Percentiles rank a stretch among this genome's conserved stretches.
Evolutionary conservation across 2,888 invertebrate genomes (phyloP).

Genomic region (Lomographa bimaculata): DNA sequence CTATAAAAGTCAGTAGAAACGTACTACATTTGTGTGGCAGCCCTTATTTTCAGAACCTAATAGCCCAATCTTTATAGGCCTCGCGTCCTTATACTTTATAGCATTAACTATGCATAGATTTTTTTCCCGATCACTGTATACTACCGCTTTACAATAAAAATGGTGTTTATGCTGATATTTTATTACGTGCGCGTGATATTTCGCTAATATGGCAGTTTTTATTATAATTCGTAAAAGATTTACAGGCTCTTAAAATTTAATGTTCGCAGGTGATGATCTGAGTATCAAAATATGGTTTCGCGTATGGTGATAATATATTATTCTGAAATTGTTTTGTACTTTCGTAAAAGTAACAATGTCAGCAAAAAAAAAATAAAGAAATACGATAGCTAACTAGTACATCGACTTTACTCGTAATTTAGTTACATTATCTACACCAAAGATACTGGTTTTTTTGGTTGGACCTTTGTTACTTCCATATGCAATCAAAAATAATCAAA

Average conservation of each 20-base stretch:
- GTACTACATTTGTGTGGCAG: constrained; percentile 76
- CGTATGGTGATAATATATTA: too few relatives aligned
- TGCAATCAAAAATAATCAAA: too few relatives aligned
- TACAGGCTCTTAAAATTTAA: constrained; percentile 37
- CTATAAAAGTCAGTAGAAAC: constrained; percentile 79
- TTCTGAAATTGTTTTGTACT: too few relatives aligned
- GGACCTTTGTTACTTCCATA: too few relatives aligned
- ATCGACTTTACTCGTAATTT: too few relatives aligned
- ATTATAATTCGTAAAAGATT: constrained; percentile 69
- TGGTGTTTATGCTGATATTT: constrained; percentile 64
- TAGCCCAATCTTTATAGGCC: constrained; percentile 72
- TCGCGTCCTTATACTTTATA: constrained; percentile 69
- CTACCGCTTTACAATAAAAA: constrained; percentile 66
- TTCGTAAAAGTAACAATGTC: too few relatives aligned
- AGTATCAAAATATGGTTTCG: constrained; percentile 11
- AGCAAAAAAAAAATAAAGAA: too few relatives aligned
- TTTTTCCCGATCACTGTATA: constrained; percentile 71
- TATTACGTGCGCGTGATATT: constrained; percentile 68
- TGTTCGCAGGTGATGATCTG: constrained; percentile 22
- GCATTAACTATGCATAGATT: constrained; percentile 68
- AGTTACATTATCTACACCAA: too few relatives aligned
- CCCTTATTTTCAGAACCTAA: constrained; percentile 79
- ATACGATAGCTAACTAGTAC: too few relatives aligned
- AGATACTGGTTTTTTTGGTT: neutral
- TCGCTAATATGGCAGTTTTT: constrained; percentile 65